Evolutionary conservation across 2,113 vertebrate species (phyloP).

Genomic region (Lipophrys pholis): DNA sequence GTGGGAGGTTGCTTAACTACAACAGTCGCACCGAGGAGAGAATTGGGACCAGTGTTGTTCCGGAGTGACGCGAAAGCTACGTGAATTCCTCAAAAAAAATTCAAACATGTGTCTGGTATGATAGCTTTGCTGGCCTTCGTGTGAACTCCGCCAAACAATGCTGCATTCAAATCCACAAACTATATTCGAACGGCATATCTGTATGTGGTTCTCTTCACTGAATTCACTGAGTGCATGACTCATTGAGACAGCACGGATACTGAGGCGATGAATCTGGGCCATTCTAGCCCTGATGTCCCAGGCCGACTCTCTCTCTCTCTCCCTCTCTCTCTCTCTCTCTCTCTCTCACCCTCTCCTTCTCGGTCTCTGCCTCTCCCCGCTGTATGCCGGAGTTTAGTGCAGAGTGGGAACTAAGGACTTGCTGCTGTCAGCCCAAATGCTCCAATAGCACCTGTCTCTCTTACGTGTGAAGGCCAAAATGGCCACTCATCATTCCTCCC

Average conservation of each 20-base stretch:
- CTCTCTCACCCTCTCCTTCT: conserved; percentile 24
- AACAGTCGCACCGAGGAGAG: no score
- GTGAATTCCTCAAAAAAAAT: no score
- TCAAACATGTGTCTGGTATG: no score
- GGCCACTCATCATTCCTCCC: conserved; percentile 76
- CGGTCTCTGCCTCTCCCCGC: conserved; percentile 32
- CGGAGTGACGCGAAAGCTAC: no score
- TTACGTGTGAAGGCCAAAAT: conserved; percentile 68
- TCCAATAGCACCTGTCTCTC: conserved; percentile 67
- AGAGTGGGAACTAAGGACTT: conserved; percentile 68
- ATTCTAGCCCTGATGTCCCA: conserved; percentile 58
- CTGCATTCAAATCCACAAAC: background rate
- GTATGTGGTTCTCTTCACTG: background rate
- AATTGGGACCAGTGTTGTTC: no score
- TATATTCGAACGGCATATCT: background rate
- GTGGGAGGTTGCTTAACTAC: no score
- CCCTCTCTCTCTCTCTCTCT: conserved; percentile 39
- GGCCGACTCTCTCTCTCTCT: background rate
- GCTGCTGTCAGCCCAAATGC: conserved; percentile 82
- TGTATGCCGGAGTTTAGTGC: conserved; percentile 44
- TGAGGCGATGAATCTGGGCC: conserved; percentile 47
- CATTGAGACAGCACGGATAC: conserved; percentile 36
- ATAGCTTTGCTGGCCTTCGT: no score
- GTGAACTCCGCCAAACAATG: no score
- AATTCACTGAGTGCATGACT: background rate